phyloP scores from a whole-genome alignment of 2,888 invertebrate species.

The Macropis europaea region DNA sequence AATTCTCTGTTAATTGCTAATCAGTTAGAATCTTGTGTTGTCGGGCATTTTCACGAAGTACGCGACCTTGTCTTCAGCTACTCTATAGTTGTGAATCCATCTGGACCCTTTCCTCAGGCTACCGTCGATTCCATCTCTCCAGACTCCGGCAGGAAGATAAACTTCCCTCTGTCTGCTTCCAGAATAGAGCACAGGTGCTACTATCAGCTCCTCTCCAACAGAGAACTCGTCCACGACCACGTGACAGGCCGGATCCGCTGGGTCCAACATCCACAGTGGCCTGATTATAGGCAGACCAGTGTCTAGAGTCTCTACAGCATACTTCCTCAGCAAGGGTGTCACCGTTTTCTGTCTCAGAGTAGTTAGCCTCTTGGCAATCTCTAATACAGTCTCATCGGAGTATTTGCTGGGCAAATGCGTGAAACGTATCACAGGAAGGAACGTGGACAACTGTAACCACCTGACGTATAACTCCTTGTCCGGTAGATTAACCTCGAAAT shows the following conservation, averaged over 20 bases:
- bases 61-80: constrained; percentile 89
- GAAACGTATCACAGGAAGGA: constrained; percentile 95
- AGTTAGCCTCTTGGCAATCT: constrained; percentile 88
- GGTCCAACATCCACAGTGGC: constrained; percentile 94
- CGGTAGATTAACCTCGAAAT: constrained; percentile 87
- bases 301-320: constrained; percentile 89
- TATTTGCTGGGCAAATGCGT: constrained; percentile 94
- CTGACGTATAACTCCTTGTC: constrained; percentile 90
- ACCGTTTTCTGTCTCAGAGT: constrained; percentile 88
- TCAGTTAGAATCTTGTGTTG: constrained; percentile 86
- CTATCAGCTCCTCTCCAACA: constrained; percentile 93
- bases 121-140: constrained; percentile 95
- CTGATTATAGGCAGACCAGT: constrained; percentile 92
- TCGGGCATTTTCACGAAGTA: constrained; percentile 93
- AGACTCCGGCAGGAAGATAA: constrained; percentile 94
- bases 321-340: constrained; percentile 88
- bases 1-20: too few relatives aligned
- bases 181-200: constrained; percentile 90
- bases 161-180: constrained; percentile 89
- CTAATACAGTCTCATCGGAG: constrained; percentile 88
- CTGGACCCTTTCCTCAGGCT: constrained; percentile 92
- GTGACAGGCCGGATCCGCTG: constrained; percentile 88
- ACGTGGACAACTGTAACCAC: constrained; percentile 95
- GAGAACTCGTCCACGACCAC: constrained; percentile 92
- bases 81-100: constrained; percentile 94